Base-by-base conservation (phyloP, 2,113 vertebrate species). In the Protomyctophum bolini region DNA sequence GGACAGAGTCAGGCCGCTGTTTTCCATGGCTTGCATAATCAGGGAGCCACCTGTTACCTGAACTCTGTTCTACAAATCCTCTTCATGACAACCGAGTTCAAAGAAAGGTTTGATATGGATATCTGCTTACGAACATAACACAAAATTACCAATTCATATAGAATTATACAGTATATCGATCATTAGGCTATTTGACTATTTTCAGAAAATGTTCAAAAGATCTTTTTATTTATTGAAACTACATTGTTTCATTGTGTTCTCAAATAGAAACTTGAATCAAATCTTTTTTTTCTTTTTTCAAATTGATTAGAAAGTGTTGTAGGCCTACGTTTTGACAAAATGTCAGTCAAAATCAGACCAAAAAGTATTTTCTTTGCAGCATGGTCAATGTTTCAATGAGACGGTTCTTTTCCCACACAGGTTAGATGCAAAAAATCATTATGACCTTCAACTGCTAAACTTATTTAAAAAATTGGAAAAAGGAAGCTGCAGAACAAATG, bases 41-140 rank as follows among this genome's bases (percentile, higher is more conserved):
- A 82, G 62, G 84, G 87, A n/a, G 63, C 76, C 5, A 89, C 86
- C 0, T 88, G 86, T 58, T 88, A 91, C 58, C 60, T 90, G 58
- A 91, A 88, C 75, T 81, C 84, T 28, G 80, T 89, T 11, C 65
- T 90, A 28, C 89, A 90, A 52, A 68, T 76, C 47, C 75, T 89
- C 49, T 86, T 72, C 82, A 80, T 82, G 85, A 87, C 84, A 1
- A 2, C 73, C 11, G 73, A 74, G 12, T 71, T 90, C 68, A 63
- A 70, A 14, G n/a, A 85, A 41, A 75, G 81, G 81, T 72, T 63
- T 72, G 65, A 9, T 14, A 59, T 61, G 74, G 74, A 80, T 48
- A 4, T 2, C 3, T 52, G 8, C 7, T 4, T 52, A 52, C 2
- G 12, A 52, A 9, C 9, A 52, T 12, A 21, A 21, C 21, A 21